A percentile compares a stretch with the other conserved stretches of the same genome.
Evolutionary conservation across 1,140 invertebrate genomes (phyloP).

Genomic region (Heliconius hewitsoni): DNA sequence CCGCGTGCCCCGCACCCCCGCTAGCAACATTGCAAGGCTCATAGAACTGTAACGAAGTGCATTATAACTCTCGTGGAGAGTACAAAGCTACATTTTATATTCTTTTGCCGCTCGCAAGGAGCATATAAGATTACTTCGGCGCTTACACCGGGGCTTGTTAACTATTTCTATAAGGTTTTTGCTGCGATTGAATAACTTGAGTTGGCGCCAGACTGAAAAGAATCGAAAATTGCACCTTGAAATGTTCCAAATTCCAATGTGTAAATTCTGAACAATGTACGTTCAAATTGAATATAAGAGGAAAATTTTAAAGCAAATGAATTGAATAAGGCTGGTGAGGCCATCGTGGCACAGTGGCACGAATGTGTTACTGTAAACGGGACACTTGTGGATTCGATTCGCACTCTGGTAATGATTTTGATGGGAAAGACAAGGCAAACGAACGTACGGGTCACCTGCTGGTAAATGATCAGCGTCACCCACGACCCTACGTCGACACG

Average conservation of each 20-base stretch:
- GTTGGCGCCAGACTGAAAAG: neutral
- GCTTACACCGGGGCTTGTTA: neutral
- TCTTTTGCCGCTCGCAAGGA: constrained; percentile 10
- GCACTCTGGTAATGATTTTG: too few relatives aligned
- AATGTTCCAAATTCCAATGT: neutral
- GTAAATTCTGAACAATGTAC: neutral
- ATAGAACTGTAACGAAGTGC: constrained; percentile 10
- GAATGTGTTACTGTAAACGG: too few relatives aligned
- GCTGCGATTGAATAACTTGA: neutral
- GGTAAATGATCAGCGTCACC: too few relatives aligned
- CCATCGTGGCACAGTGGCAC: too few relatives aligned
- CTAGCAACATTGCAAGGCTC: neutral
- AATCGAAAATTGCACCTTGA: neutral
- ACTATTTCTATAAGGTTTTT: constrained; percentile 3
- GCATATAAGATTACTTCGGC: constrained; percentile 1
- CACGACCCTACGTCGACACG: too few relatives aligned
- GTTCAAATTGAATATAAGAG: neutral
- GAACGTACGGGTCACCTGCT: too few relatives aligned
- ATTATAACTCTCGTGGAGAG: constrained; percentile 12
- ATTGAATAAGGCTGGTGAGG: neutral
- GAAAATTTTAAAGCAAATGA: neutral
- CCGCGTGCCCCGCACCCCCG: neutral
- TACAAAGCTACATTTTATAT: constrained; percentile 14
- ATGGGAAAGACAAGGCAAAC: too few relatives aligned
- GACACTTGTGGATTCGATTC: too few relatives aligned